Evolutionary conservation across 2,113 vertebrate species (phyloP).

Genomic region (Seriola rivoliana): DNA sequence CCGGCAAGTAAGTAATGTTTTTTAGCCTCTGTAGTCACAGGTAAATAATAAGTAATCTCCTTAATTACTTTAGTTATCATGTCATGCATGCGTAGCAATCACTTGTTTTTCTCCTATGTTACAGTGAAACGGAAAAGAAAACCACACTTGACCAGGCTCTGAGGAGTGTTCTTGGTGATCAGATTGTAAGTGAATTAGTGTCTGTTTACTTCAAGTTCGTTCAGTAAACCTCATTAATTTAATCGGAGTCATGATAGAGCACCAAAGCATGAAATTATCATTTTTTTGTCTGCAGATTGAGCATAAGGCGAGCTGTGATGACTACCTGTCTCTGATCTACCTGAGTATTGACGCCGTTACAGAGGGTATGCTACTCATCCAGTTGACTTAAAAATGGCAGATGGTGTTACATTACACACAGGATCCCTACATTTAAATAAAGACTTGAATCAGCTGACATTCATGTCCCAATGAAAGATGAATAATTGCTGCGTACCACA

Average conservation of each 20-base stretch:
- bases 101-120: not conserved
- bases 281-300: conserved; percentile 84
- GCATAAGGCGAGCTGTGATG: conserved; percentile 89
- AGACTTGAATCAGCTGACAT: not conserved
- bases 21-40: not conserved
- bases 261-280: not conserved
- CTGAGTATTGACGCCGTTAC: conserved; percentile 95
- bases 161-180: conserved; percentile 92
- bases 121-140: conserved; percentile 97
- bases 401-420: not conserved
- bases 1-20: conserved; percentile 89
- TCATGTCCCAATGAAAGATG: too few relatives aligned
- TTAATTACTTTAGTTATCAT: too few relatives aligned
- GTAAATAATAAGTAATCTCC: not conserved
- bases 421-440: not conserved
- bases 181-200: conserved; percentile 89
- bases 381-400: not conserved
- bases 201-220: rapidly evolving
- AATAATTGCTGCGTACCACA: too few relatives aligned
- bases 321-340: conserved; percentile 94
- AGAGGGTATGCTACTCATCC: conserved; percentile 86
- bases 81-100: not conserved
- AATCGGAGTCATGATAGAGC: rapidly evolving
- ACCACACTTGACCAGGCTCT: conserved; percentile 96
- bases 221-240: rapidly evolving